phyloP scores from a whole-genome alignment of 2,113 vertebrate species.

The Isichthys henryi region DNA sequence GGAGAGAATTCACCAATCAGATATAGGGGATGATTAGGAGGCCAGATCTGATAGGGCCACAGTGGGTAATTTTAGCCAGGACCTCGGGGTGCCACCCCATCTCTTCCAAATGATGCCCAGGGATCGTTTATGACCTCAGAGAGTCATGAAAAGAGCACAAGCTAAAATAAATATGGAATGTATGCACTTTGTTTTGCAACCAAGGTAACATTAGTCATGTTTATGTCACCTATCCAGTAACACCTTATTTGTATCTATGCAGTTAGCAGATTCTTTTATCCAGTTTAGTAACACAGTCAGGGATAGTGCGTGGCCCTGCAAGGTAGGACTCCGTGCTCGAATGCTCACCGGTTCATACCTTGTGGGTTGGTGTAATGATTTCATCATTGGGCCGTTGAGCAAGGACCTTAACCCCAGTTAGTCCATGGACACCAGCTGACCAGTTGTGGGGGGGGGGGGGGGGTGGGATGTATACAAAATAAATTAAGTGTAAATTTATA shows the following conservation, averaged over 20 bases:
- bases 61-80: neutral
- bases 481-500: neutral
- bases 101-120: neutral
- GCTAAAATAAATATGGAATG: neutral
- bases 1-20: neutral
- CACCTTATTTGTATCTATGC: neutral
- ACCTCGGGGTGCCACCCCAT: neutral
- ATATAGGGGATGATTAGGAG: neutral
- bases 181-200: neutral
- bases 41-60: neutral
- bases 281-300: neutral
- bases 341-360: neutral
- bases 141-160: neutral
- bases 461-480: too few relatives aligned
- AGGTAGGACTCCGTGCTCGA: neutral
- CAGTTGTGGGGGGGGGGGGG: too few relatives aligned
- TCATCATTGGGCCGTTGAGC: neutral
- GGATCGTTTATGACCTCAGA: neutral
- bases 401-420: neutral
- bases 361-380: neutral
- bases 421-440: neutral
- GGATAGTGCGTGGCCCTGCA: neutral
- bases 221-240: neutral
- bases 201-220: neutral
- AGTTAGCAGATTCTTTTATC: neutral